phyloP scores from a whole-genome alignment of 2,888 invertebrate genomes.

The Epiblema foenella region DNA sequence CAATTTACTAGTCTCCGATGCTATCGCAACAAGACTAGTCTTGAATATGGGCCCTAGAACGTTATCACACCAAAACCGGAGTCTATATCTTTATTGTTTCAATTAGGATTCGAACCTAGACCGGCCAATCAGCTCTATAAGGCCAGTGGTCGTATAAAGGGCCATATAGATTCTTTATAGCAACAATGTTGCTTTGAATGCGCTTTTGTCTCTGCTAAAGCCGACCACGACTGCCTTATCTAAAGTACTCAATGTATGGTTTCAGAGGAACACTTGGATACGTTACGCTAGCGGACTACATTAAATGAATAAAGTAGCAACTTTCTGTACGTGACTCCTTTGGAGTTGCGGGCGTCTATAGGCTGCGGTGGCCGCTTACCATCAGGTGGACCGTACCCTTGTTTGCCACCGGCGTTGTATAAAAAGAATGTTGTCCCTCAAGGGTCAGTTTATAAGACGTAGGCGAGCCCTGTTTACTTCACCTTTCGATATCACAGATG shows the following conservation, averaged over 20 bases:
- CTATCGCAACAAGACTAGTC: too few relatives aligned
- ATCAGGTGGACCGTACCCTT: too few relatives aligned
- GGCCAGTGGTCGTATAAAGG: constrained; percentile 1
- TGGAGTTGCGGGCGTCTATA: too few relatives aligned
- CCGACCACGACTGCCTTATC: constrained; percentile 1
- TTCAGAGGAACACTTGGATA: background rate
- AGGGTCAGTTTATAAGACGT: background rate
- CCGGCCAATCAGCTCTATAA: background rate
- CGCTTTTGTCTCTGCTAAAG: constrained; percentile 3
- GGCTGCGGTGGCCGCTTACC: too few relatives aligned
- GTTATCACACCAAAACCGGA: background rate
- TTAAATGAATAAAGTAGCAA: background rate
- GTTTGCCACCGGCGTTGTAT: too few relatives aligned
- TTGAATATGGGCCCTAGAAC: background rate
- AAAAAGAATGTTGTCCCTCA: too few relatives aligned
- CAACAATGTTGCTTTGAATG: constrained; percentile 2
- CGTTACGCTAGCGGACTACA: background rate
- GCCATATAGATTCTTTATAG: constrained; percentile 6
- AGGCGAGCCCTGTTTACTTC: background rate
- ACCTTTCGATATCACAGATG: constrained; percentile 13
- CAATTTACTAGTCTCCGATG: too few relatives aligned
- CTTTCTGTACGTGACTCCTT: too few relatives aligned
- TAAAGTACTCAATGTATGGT: constrained; percentile 1
- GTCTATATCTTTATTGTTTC: constrained; percentile 1
- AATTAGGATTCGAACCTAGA: background rate